Percentiles rank a stretch among this genome's conserved stretches.
Conservation (phyloP, 2,888 invertebrate genomes). For the Parapristionchus giblindavisi region DNA sequence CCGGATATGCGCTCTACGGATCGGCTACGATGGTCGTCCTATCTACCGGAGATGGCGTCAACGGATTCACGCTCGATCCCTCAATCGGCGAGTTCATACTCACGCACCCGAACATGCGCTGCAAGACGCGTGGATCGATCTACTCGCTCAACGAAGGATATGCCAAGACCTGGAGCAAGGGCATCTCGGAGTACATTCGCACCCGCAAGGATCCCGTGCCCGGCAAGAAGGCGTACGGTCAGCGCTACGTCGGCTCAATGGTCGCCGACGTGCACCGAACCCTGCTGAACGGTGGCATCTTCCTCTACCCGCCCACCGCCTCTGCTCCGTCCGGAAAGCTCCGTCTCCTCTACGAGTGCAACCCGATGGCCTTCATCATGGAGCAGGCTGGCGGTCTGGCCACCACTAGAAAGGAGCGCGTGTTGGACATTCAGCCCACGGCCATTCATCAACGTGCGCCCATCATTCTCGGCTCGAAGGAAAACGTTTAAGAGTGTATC, state of each 20-base stretch:
- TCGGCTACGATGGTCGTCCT: slow-evolving; percentile 94
- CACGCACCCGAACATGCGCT: slow-evolving; percentile 85
- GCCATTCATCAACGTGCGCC: slow-evolving; percentile 89
- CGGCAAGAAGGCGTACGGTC: slow-evolving; percentile 80
- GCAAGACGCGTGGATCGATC: slow-evolving; percentile 87
- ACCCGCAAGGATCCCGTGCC: slow-evolving; percentile 83
- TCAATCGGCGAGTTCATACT: slow-evolving; percentile 79
- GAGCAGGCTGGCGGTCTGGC: slow-evolving; percentile 88
- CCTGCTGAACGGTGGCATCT: slow-evolving; percentile 97
- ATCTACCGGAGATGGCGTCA: slow-evolving; percentile 82
- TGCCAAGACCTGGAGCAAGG: slow-evolving; percentile 78
- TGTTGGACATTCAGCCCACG: slow-evolving; percentile 85
- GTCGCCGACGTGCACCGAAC: slow-evolving; percentile 99
- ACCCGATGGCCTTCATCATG: slow-evolving; percentile 94
- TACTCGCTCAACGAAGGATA: slow-evolving; percentile 82
- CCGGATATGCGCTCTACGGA: slow-evolving; percentile 95
- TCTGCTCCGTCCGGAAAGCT: slow-evolving; percentile 92
- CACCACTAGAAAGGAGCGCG: slow-evolving; percentile 71
- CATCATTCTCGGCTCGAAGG: slow-evolving; percentile 88
- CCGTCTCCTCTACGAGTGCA: slow-evolving; percentile 93
- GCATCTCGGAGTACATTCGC: slow-evolving; percentile 70
- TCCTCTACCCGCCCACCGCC: slow-evolving; percentile 94
- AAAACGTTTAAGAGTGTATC: slow-evolving; percentile 83
- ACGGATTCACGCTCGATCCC: slow-evolving; percentile 81
- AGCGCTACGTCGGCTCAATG: slow-evolving; percentile 99